These are phyloP conservation scores for Dendroctonus valens DNA, from an alignment of 1,140 invertebrate genomes.

Conservation along the genomic window DNA sequence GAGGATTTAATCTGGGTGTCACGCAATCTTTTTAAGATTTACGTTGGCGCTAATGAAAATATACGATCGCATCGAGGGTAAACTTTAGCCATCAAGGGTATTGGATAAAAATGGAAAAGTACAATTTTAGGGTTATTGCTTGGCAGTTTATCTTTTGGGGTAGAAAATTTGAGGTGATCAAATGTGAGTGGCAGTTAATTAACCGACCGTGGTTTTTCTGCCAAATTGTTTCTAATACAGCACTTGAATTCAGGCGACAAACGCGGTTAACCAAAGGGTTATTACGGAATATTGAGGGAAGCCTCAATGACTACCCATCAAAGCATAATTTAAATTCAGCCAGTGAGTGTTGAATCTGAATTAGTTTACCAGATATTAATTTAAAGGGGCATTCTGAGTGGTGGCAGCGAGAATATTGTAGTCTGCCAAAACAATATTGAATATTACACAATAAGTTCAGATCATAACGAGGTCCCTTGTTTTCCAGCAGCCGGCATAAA, in stretches of 20 bases:
- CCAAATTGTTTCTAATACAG: background rate
- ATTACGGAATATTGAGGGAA: slow-evolving; percentile 3
- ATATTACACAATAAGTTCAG: too few species aligned
- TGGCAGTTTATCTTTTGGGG: slow-evolving; percentile 1
- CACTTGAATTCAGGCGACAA: background rate
- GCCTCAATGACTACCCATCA: background rate
- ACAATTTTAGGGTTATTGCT: slow-evolving; percentile 8
- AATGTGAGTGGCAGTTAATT: background rate
- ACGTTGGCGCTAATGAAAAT: slow-evolving; percentile 24
- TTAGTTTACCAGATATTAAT: slow-evolving; percentile 12
- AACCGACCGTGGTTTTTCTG: background rate
- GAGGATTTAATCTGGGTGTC: slow-evolving; percentile 21
- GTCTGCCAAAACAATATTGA: too few species aligned
- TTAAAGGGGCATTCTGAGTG: slow-evolving; percentile 5
- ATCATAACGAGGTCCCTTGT: too few species aligned
- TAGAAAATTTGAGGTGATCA: background rate
- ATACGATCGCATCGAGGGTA: slow-evolving; percentile 16
- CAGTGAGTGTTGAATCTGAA: background rate
- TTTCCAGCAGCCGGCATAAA: too few species aligned
- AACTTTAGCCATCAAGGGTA: slow-evolving; percentile 22
- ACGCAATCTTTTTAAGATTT: slow-evolving; percentile 28
- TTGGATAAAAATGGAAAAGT: slow-evolving; percentile 22
- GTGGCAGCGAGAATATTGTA: background rate
- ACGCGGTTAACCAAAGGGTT: background rate
- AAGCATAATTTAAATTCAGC: slow-evolving; percentile 10